Conservation (phyloP, 2,888 invertebrate species). For the Drosophila algonquin region DNA sequence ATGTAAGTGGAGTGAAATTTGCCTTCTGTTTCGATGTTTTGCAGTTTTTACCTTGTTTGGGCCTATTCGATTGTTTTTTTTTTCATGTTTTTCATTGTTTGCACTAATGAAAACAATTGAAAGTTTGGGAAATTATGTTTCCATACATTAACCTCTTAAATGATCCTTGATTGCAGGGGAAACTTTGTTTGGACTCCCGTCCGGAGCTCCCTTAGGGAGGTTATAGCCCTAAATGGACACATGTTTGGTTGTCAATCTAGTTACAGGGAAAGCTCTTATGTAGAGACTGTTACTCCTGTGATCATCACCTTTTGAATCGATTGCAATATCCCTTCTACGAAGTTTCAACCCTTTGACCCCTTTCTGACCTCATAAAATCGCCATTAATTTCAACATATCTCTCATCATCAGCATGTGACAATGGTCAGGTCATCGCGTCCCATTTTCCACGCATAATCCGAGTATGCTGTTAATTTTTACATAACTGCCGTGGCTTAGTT, state of each 20-base stretch:
- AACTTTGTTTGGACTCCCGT: too few relatives aligned
- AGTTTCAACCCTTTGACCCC: background rate
- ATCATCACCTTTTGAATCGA: too few relatives aligned
- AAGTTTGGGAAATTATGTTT: constrained; percentile 48
- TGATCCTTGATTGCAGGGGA: constrained; percentile 3
- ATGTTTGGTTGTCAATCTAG: background rate
- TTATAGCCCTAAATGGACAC: background rate
- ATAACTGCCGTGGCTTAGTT: constrained; percentile 29
- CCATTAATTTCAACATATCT: background rate
- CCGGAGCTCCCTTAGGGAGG: background rate
- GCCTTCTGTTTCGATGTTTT: constrained; percentile 30
- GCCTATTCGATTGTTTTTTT: constrained; percentile 41
- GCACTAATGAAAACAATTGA: constrained; percentile 47
- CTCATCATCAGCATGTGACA: background rate
- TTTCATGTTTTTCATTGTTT: background rate
- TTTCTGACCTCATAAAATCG: background rate
- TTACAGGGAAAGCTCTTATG: background rate
- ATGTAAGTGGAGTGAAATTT: constrained; percentile 78
- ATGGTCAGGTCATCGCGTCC: constrained; percentile 11
- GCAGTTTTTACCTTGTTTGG: constrained; percentile 32
- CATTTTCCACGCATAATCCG: constrained; percentile 34
- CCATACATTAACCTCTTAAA: constrained; percentile 39
- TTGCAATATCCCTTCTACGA: background rate
- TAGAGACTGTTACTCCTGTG: background rate
- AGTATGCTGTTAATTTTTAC: constrained; percentile 46